Evolutionary conservation across 2,797 vertebrate genomes (phyloP), one percentile per base, ranked within the genome.

Genomic region (Delichon dasypus): DNA sequence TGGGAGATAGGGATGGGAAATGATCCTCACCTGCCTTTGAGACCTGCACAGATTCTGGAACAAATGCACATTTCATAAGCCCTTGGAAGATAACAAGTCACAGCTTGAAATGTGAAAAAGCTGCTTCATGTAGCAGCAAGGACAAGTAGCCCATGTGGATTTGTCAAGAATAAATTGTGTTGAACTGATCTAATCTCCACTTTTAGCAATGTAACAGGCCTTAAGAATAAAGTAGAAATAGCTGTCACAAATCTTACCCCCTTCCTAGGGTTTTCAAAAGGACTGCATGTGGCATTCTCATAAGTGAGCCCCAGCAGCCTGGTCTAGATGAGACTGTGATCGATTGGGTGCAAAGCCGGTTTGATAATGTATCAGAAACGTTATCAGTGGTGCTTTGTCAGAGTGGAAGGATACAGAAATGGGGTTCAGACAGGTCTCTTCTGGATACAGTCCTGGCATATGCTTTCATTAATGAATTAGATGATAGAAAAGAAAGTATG

Each of bases 401-500:
- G 68, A 71, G 61, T 40, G 57, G 72, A 93, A 85, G 61, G 78
- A 85, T 85, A 44, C 11, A 89, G 57, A 75, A 95, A 89, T 61
- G 57, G 78, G 94, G 72, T 50, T 89, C 82, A 91, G 91, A 57
- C 87, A 94, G 82, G 47, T 72, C 64, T 77, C 60, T 36, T 85
- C 79, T 79, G 87, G 60, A 85, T 85, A 65, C 50, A 61, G 3
- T 65, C 54, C 78, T 89, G 22, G 78, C 57, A 67, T 89, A 78
- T 77, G 61, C 81, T 96, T 95, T 85, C 68, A 65, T 88, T 95
- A 95, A 67, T 65, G 65, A 89, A 94, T 93, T 92, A 89, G 85
- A 74, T 2, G 34, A 71, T 38, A 80, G 72, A 77, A 88, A 90
- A 93, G 44, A 66, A 61, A 87, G 60, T 21, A 53, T 42, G 29